Conservation (phyloP, 1,140 invertebrate species). For the Andricus grossulariae region DNA sequence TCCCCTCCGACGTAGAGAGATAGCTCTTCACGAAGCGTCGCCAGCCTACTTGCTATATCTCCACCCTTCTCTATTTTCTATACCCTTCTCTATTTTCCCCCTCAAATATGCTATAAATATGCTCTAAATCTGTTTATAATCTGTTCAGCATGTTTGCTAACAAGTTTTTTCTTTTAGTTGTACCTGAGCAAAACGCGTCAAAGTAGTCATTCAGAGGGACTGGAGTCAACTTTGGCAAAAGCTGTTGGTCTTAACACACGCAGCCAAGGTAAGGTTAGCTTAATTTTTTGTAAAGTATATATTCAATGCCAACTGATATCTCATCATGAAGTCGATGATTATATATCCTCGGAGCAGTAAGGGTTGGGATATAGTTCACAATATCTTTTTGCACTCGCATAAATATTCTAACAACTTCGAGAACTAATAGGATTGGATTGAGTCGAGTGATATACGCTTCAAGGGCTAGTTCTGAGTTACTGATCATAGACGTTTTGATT, state of each 20-base stretch:
- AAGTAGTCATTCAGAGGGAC: constrained; percentile 56
- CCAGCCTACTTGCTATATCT: constrained; percentile 22
- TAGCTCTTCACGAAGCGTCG: constrained; percentile 52
- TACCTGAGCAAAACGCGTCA: constrained; percentile 71
- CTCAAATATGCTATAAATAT: constrained; percentile 29
- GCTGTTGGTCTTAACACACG: constrained; percentile 63
- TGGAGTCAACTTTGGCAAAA: constrained; percentile 59
- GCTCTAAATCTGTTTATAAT: constrained; percentile 10
- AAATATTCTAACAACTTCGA: constrained; percentile 67
- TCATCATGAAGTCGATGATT: not conserved
- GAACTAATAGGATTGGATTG: constrained; percentile 64
- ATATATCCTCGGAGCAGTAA: constrained; percentile 3
- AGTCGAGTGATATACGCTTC: constrained; percentile 52
- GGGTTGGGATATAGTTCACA: not conserved
- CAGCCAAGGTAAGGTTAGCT: constrained; percentile 68
- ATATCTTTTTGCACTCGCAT: constrained; percentile 45
- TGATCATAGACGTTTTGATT: no score
- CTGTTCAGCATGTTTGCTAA: constrained; percentile 5
- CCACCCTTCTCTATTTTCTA: not conserved
- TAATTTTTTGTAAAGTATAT: not conserved
- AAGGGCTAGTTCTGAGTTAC: not conserved
- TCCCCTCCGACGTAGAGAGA: constrained; percentile 70
- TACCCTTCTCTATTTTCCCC: no score
- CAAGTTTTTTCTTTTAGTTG: constrained; percentile 61
- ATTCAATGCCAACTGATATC: not conserved